phyloP scores from a whole-genome alignment of 2,113 vertebrate genomes.

The Phaethon lepturus region DNA sequence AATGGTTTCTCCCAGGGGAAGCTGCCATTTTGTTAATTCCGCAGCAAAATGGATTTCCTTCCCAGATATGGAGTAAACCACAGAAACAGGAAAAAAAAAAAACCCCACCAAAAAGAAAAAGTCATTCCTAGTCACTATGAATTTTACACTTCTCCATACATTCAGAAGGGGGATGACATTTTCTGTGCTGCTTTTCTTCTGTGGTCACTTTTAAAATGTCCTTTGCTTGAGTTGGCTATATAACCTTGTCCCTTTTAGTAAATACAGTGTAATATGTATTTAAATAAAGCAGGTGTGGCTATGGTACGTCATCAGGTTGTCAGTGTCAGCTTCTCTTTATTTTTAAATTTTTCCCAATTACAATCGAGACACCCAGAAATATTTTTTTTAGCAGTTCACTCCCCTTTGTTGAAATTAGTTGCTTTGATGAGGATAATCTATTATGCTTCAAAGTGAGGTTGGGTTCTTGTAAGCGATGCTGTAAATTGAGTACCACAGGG shows the following conservation, averaged over 20 bases:
- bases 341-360: background rate
- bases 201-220: background rate
- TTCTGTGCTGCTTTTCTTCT: background rate
- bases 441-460: background rate
- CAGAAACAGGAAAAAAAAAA: background rate
- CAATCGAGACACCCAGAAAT: background rate
- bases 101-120: background rate
- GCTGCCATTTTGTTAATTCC: constrained; percentile 25
- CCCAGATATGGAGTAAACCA: background rate
- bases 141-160: rapidly evolving
- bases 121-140: background rate
- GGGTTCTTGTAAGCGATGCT: background rate
- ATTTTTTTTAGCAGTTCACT: background rate
- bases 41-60: constrained; percentile 15
- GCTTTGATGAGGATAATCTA: constrained; percentile 4
- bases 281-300: background rate
- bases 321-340: background rate
- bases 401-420: background rate
- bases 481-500: background rate
- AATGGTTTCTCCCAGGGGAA: constrained; percentile 15
- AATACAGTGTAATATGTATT: rapidly evolving
- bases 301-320: background rate
- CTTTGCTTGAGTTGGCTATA: background rate
- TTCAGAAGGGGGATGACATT: rapidly evolving
- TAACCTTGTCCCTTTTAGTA: background rate